phyloP scores from a whole-genome alignment of 2,113 vertebrate genomes.

The Polypterus senegalus region DNA sequence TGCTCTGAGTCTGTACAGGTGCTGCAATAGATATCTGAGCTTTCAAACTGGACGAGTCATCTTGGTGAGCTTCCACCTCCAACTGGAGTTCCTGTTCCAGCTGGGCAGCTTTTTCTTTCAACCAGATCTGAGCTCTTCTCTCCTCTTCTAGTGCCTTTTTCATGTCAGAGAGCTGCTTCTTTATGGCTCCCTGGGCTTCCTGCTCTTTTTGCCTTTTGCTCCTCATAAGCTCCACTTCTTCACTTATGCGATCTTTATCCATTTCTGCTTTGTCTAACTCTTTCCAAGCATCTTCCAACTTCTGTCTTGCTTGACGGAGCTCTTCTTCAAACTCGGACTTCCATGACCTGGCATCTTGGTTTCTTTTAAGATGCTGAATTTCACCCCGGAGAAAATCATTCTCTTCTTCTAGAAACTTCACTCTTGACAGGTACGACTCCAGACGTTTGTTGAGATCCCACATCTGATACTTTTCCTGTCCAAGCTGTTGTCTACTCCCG shows the following conservation, averaged over 20 bases:
- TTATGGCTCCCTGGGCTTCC: conserved; percentile 43
- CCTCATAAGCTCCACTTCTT: conserved; percentile 54
- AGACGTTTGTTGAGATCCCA: conserved; percentile 80
- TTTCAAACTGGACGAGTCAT: conserved; percentile 57
- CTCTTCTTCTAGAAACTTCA: conserved; percentile 78
- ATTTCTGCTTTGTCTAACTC: conserved; percentile 58
- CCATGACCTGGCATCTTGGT: conserved; percentile 24
- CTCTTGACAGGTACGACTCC: conserved; percentile 71
- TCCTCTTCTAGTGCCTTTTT: conserved; percentile 68
- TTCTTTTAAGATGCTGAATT: conserved; percentile 44
- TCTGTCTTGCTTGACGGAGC: conserved; percentile 47
- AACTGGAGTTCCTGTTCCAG: conserved; percentile 62
- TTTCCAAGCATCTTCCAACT: conserved; percentile 53
- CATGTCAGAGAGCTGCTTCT: conserved; percentile 40
- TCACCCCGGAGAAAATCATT: conserved; percentile 60
- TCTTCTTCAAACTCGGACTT: conserved; percentile 52
- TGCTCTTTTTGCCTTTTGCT: conserved; percentile 52
- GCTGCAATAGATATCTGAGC: conserved; percentile 30
- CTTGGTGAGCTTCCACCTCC: conserved; percentile 54
- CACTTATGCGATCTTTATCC: conserved; percentile 51
- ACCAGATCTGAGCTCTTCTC: conserved; percentile 58
- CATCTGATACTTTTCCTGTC: conserved; percentile 77
- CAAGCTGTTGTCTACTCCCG: conserved; percentile 21
- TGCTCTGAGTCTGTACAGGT: conserved; percentile 25
- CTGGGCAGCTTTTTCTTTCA: conserved; percentile 52